Percentiles rank a stretch among this genome's conserved stretches.
Evolutionary conservation across 1,140 invertebrate species (phyloP).

Genomic region (Aphidius ervi): DNA sequence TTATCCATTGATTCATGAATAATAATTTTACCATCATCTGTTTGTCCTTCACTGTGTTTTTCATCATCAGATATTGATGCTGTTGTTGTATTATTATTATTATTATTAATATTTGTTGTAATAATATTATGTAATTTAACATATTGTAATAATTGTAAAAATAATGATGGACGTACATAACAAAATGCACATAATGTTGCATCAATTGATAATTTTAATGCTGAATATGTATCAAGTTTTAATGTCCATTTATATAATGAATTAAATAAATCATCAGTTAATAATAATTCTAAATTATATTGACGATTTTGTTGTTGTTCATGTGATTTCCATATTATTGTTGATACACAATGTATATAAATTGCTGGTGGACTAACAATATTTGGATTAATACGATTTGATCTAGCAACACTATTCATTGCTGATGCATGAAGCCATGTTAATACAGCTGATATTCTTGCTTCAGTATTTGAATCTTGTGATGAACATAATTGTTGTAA

Average conservation of each 20-base stretch:
- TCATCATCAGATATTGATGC: conserved; percentile 59
- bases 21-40: conserved; percentile 58
- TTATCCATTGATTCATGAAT: conserved; percentile 11
- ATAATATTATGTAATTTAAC: conserved; percentile 60
- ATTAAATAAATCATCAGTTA: conserved; percentile 68
- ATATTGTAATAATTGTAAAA: conserved; percentile 67
- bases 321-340: conserved; percentile 77
- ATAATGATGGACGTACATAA: conserved; percentile 73
- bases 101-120: no score
- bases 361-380: conserved; percentile 51
- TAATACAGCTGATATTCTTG: conserved; percentile 57
- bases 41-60: conserved; percentile 59
- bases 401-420: conserved; percentile 36
- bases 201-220: conserved; percentile 76
- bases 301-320: conserved; percentile 55
- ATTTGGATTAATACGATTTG: conserved; percentile 29
- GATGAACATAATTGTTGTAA: conserved; percentile 70
- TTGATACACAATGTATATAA: conserved; percentile 68
- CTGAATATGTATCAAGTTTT: conserved; percentile 59
- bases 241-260: conserved; percentile 74
- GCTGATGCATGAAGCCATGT: conserved; percentile 61
- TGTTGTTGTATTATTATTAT: no score
- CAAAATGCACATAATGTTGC: conserved; percentile 79
- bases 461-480: conserved; percentile 50
- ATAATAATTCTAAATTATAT: conserved; percentile 62